phyloP scores from a whole-genome alignment of 2,888 invertebrate genomes.

The Conomelus anceps region DNA sequence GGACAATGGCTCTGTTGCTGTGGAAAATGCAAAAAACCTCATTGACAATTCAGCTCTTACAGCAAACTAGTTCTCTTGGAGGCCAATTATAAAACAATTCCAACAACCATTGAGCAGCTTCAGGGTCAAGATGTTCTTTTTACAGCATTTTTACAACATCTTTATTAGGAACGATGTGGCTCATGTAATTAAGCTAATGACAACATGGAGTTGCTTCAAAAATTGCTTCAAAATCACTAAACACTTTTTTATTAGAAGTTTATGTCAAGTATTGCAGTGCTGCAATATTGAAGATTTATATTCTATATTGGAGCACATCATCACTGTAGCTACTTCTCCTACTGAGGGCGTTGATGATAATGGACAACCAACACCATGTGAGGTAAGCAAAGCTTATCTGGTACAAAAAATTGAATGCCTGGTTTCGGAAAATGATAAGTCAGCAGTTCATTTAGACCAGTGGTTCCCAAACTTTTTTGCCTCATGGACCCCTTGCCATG shows the following conservation, averaged over 20 bases:
- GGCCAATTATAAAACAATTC: no score
- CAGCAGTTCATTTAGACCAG: no score
- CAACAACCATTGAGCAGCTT: no score
- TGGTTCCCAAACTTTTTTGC: no score
- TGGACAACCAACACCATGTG: not conserved
- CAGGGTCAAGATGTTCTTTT: no score
- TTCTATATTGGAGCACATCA: not conserved
- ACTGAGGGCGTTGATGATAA: not conserved
- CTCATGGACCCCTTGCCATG: no score
- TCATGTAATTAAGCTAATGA: not conserved
- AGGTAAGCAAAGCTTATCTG: not conserved
- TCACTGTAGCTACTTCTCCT: not conserved
- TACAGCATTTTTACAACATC: no score
- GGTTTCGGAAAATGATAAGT: not conserved
- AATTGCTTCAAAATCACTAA: not conserved
- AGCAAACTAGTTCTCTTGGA: no score
- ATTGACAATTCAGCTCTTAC: no score
- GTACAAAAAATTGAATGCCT: not conserved
- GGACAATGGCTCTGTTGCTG: no score
- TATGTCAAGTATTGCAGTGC: not conserved
- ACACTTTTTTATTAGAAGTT: not conserved
- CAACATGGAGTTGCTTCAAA: not conserved
- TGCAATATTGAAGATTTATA: not conserved
- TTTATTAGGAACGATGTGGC: not conserved
- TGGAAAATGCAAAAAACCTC: no score